phyloP scores from a whole-genome alignment of 2,888 invertebrate species.

The Tinea pellionella region DNA sequence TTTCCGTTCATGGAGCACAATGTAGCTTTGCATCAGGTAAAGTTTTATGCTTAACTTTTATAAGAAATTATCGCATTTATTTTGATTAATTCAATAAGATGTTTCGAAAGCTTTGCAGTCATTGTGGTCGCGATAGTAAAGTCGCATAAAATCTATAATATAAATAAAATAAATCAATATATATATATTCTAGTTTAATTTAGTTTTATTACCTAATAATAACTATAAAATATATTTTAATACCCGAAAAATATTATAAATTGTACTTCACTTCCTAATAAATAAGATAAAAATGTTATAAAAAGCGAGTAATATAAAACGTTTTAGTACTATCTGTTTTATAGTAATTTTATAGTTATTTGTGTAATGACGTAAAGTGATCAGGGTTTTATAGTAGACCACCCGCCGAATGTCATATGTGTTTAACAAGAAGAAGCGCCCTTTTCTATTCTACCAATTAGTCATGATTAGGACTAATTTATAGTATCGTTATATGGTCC shows the following conservation, averaged over 20 bases:
- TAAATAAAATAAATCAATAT: no score
- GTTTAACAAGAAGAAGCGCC: conserved; percentile 26
- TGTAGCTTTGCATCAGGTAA: no score
- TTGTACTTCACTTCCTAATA: not conserved
- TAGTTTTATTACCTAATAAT: not conserved
- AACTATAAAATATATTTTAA: not conserved
- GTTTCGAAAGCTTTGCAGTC: no score
- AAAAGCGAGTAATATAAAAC: not conserved
- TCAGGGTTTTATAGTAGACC: conserved; percentile 38
- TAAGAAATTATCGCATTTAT: no score
- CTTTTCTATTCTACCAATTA: conserved; percentile 52
- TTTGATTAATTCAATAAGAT: no score
- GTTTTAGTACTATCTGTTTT: conserved; percentile 11
- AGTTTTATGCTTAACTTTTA: no score
- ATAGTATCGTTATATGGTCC: conserved; percentile 58
- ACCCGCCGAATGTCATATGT: conserved; percentile 36
- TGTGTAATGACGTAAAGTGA: conserved; percentile 11
- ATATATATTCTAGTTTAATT: no score
- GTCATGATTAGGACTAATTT: conserved; percentile 65
- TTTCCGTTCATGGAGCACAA: no score
- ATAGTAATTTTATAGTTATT: conserved; percentile 7
- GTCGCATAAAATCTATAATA: no score
- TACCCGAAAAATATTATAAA: not conserved
- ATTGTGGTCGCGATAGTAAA: no score
- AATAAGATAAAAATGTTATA: conserved; percentile 9